Conservation (phyloP, 2,888 invertebrate genomes). For the Lepas anatifera region DNA sequence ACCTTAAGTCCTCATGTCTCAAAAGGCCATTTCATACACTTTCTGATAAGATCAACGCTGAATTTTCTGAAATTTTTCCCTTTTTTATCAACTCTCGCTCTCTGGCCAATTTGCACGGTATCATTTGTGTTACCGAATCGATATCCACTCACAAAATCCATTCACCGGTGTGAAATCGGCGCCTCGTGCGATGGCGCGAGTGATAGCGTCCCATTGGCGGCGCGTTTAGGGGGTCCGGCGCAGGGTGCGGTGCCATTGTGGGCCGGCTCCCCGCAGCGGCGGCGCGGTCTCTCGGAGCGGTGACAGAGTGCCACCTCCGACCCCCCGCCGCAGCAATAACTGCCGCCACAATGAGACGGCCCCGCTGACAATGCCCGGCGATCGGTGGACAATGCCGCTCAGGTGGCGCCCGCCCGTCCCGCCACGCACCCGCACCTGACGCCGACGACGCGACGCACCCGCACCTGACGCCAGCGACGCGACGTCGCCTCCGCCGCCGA, state of each 20-base stretch:
- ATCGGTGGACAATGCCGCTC: not conserved
- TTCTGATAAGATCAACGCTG: no score
- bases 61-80: no score
- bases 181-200: no score
- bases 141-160: no score
- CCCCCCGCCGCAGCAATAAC: constrained; percentile 5
- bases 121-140: no score
- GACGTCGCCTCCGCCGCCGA: not conserved
- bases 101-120: no score
- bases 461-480: not conserved
- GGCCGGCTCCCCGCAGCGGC: not conserved
- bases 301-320: not conserved
- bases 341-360: not conserved
- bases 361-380: not conserved
- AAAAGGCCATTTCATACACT: no score
- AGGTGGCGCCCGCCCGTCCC: not conserved
- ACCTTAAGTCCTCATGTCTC: no score
- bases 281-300: not conserved
- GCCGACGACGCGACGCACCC: not conserved
- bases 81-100: no score
- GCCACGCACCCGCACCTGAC: not conserved
- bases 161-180: no score
- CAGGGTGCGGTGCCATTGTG: not conserved
- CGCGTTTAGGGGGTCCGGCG: no score
- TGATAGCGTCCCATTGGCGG: no score